These are phyloP conservation scores for Axinella damicornis DNA, from an alignment of 37 sponge, comb jelly and placozoan genomes.

Conservation along the genomic window DNA sequence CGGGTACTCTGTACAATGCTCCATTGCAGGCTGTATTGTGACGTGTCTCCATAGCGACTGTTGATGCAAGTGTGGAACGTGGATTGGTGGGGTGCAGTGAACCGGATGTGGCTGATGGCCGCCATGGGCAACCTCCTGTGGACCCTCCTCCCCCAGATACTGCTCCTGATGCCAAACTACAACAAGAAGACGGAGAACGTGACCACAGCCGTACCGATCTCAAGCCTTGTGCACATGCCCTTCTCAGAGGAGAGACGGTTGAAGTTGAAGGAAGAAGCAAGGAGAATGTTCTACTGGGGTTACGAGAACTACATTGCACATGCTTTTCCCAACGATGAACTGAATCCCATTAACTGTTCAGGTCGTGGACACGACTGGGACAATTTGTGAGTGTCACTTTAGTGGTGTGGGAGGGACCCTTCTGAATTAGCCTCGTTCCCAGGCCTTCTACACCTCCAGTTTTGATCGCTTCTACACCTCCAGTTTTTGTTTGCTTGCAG, in stretches of 20 bases:
- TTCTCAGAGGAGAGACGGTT: conserved; percentile 69
- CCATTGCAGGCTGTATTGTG: no score
- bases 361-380: conserved; percentile 95
- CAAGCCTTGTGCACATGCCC: conserved; percentile 60
- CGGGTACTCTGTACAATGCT: no score
- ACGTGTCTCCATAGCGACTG: no score
- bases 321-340: conserved; percentile 98
- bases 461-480: no score
- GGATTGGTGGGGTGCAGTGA: conserved; percentile 34
- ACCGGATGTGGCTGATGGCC: conserved; percentile 52
- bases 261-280: conserved; percentile 59
- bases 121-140: conserved; percentile 55
- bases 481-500: no score
- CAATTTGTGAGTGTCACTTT: conserved; percentile 61
- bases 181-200: conserved; percentile 11
- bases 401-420: no score
- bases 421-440: no score
- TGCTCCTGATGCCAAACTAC: conserved; percentile 41
- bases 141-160: conserved; percentile 41
- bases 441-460: no score
- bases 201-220: conserved; percentile 20
- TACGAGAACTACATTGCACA: conserved; percentile 96
- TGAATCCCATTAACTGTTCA: conserved; percentile 91
- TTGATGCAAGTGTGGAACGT: background rate
- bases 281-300: conserved; percentile 95